phyloP scores from a whole-genome alignment of 2,888 invertebrate species.

The Halocaridina rubra region DNA sequence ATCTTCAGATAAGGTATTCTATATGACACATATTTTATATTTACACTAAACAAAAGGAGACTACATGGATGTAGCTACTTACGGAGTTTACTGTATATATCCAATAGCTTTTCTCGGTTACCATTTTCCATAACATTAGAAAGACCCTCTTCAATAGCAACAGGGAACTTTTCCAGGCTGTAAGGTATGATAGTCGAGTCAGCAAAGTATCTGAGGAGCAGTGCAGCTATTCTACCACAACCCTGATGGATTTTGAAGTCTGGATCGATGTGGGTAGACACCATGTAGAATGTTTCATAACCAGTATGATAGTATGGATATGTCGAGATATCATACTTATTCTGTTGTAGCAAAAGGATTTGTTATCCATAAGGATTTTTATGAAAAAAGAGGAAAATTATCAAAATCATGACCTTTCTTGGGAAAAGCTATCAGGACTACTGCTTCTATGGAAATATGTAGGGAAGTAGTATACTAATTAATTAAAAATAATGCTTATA shows the following conservation, averaged over 20 bases:
- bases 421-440: too few species aligned
- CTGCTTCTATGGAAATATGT: too few species aligned
- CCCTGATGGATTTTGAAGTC: slow-evolving; percentile 66
- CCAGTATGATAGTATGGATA: slow-evolving; percentile 68
- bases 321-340: slow-evolving; percentile 35
- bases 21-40: too few species aligned
- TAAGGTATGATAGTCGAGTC: slow-evolving; percentile 61
- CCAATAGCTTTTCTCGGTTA: background rate
- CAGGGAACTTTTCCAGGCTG: slow-evolving; percentile 42
- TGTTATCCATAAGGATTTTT: too few species aligned
- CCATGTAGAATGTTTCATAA: slow-evolving; percentile 68
- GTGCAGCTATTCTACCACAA: slow-evolving; percentile 59
- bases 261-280: slow-evolving; percentile 67
- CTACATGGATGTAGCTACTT: background rate
- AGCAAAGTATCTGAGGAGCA: slow-evolving; percentile 48
- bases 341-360: background rate
- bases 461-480: too few species aligned
- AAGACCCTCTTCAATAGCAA: slow-evolving; percentile 29
- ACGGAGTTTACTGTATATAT: slow-evolving; percentile 40
- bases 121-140: background rate
- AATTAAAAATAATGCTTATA: too few species aligned
- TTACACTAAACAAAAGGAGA: background rate
- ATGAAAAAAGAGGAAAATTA: too few species aligned
- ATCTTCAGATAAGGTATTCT: too few species aligned
- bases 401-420: too few species aligned